phyloP scores from a whole-genome alignment of 1,140 invertebrate species.

The Gryllus bimaculatus region DNA sequence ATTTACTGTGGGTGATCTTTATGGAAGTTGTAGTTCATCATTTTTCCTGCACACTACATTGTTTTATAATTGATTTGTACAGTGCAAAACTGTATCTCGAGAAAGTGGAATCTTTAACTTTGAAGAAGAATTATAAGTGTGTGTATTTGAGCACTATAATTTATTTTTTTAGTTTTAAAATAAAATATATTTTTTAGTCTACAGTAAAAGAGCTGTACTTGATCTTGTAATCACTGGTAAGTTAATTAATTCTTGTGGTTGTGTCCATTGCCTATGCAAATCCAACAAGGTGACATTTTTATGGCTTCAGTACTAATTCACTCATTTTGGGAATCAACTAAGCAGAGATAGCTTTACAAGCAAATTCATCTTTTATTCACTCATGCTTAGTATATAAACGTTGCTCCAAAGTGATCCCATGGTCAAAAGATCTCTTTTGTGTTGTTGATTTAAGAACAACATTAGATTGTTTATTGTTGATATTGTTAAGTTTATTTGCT shows the following conservation, averaged over 20 bases:
- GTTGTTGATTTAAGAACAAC: neutral
- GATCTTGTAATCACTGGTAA: neutral
- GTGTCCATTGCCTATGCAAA: neutral
- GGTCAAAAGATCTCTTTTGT: neutral
- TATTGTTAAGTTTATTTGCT: conserved; percentile 12
- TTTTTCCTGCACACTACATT: neutral
- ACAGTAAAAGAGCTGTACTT: neutral
- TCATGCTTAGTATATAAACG: neutral
- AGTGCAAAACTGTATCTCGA: neutral
- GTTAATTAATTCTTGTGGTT: neutral
- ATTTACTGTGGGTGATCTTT: neutral
- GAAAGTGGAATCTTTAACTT: neutral
- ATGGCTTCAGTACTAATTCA: neutral
- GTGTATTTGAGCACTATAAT: neutral
- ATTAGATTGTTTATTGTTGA: neutral
- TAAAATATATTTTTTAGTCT: neutral
- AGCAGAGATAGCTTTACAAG: neutral
- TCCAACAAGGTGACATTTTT: neutral
- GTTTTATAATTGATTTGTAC: neutral
- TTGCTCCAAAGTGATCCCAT: neutral
- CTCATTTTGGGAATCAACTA: neutral
- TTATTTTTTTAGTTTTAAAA: neutral
- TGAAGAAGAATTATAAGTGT: neutral
- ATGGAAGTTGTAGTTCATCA: neutral
- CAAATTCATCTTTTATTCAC: neutral